Evolutionary conservation across 1,140 invertebrate genomes (phyloP).

Genomic region (Eumaeus atala): DNA sequence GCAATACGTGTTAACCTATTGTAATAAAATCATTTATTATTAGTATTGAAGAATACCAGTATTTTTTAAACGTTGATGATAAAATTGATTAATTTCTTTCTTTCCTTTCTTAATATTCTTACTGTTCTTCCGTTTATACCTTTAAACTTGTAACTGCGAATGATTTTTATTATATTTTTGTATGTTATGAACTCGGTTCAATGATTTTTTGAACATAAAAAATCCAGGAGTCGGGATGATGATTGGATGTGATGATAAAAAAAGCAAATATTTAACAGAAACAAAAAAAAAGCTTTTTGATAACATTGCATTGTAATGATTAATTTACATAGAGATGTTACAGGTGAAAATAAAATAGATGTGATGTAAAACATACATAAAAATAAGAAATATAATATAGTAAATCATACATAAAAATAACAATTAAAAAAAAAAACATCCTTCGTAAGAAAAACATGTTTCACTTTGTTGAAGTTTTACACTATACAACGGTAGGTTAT

Average conservation of each 20-base stretch:
- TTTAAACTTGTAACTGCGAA: background rate
- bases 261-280: background rate
- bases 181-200: constrained; percentile 43
- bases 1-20: background rate
- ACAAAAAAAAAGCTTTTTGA: too few species aligned
- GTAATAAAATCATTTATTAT: constrained; percentile 1
- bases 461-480: constrained; percentile 6
- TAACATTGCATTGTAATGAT: too few species aligned
- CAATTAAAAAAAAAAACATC: too few species aligned
- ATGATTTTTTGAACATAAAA: constrained; percentile 60
- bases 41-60: background rate
- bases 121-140: constrained; percentile 17
- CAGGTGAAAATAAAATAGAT: too few species aligned
- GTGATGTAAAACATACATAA: too few species aligned
- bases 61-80: background rate
- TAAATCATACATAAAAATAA: too few species aligned
- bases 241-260: background rate
- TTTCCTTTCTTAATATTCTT: constrained; percentile 14
- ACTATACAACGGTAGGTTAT: constrained; percentile 6
- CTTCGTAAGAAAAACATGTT: background rate
- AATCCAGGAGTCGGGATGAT: constrained; percentile 51
- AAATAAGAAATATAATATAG: too few species aligned
- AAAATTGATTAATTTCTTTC: constrained; percentile 9
- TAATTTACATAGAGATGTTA: too few species aligned
- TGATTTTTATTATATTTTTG: constrained; percentile 17